Conservation (phyloP, 2,888 invertebrate genomes). For the Anarsia innoxiella region DNA sequence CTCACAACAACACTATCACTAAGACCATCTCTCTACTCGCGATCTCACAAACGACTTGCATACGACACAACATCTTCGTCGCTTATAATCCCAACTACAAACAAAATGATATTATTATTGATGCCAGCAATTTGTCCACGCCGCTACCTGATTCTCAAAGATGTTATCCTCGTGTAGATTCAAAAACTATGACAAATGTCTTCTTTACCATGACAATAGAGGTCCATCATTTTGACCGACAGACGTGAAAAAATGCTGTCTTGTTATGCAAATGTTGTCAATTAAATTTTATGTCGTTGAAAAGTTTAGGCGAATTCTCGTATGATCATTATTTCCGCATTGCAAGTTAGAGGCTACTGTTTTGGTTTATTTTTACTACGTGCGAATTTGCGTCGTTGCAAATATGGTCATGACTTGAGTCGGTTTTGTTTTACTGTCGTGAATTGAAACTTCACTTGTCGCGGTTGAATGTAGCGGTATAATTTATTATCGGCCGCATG, state of each 20-base stretch:
- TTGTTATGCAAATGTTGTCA: slow-evolving; percentile 49
- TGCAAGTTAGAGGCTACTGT: slow-evolving; percentile 14
- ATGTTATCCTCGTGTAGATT: slow-evolving; percentile 24
- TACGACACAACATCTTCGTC: slow-evolving; percentile 8
- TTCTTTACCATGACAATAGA: slow-evolving; percentile 55
- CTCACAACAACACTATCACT: slow-evolving; percentile 27
- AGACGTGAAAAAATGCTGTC: slow-evolving; percentile 38
- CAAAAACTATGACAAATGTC: slow-evolving; percentile 47
- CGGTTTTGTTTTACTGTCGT: not conserved
- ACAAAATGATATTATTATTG: slow-evolving; percentile 21
- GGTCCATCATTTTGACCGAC: slow-evolving; percentile 39
- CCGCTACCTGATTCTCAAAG: slow-evolving; percentile 29
- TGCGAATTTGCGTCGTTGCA: not conserved
- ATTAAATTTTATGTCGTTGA: slow-evolving; percentile 34
- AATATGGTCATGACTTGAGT: not conserved
- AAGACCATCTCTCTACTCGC: slow-evolving; percentile 34
- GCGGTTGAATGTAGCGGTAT: slow-evolving; percentile 23
- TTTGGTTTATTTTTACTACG: slow-evolving; percentile 13
- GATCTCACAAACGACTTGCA: slow-evolving; percentile 8
- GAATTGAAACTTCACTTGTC: not conserved
- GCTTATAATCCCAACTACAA: slow-evolving; percentile 8
- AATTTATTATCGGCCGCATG: slow-evolving; percentile 40
- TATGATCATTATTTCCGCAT: slow-evolving; percentile 23
- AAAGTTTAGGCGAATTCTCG: slow-evolving; percentile 21
- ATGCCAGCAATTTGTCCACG: slow-evolving; percentile 28